Evolutionary conservation across 2,888 invertebrate species (phyloP).

Genomic region (Sinodicranocentrus sp.): DNA sequence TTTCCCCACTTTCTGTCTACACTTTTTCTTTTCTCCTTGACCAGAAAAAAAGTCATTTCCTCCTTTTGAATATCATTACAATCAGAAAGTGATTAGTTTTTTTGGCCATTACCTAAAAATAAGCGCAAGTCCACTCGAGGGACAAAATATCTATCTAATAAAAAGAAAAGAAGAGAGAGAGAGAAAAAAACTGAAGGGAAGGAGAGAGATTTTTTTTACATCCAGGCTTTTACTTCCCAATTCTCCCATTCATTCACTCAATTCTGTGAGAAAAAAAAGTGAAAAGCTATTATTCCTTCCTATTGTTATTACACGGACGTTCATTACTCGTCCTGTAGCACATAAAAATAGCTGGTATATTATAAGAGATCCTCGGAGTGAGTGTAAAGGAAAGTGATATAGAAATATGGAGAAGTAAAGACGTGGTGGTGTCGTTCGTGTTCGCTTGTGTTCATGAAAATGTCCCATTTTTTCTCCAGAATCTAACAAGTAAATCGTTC

Average conservation of each 20-base stretch:
- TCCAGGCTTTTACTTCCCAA: no score
- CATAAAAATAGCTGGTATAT: not conserved
- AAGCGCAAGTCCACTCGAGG: not conserved
- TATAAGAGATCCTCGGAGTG: not conserved
- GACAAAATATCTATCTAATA: not conserved
- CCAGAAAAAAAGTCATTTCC: constrained; percentile 18
- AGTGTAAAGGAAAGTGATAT: not conserved
- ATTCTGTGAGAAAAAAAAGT: no score
- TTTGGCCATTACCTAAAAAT: no score
- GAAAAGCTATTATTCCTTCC: constrained; percentile 15
- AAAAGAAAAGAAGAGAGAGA: not conserved
- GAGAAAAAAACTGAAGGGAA: no score
- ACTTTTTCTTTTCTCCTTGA: not conserved
- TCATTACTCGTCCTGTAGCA: not conserved
- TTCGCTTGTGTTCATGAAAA: not conserved
- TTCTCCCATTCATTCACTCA: not conserved
- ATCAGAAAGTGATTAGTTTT: constrained; percentile 16
- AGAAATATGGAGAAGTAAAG: not conserved
- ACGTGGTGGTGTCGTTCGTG: not conserved
- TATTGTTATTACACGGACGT: constrained; percentile 14
- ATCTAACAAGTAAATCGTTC: constrained; percentile 1
- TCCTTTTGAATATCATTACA: constrained; percentile 16
- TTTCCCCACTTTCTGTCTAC: not conserved
- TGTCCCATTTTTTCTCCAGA: no score
- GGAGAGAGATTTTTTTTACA: no score